phyloP scores from a whole-genome alignment of 2,888 invertebrate species.

The Tortrix viridana region DNA sequence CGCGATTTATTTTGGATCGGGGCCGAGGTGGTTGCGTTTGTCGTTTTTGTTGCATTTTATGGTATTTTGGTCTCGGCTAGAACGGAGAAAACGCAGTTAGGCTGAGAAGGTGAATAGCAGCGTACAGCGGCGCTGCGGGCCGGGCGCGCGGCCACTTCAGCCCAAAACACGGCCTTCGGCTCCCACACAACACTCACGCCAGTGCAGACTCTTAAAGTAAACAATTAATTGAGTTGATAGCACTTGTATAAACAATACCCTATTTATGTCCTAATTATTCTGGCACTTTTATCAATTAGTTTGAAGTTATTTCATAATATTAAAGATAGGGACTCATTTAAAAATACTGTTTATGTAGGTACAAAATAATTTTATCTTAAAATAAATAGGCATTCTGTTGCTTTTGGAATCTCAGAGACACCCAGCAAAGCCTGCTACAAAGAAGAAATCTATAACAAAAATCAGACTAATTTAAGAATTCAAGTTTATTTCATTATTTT shows the following conservation, averaged over 20 bases:
- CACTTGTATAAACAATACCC: conserved; percentile 18
- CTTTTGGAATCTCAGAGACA: too few relatives aligned
- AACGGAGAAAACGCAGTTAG: conserved; percentile 12
- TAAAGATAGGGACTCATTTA: neutral
- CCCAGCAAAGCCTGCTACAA: too few relatives aligned
- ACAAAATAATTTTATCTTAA: too few relatives aligned
- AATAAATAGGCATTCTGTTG: neutral
- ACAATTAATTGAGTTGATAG: neutral
- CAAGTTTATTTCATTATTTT: too few relatives aligned
- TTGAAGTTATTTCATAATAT: neutral
- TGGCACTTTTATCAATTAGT: neutral
- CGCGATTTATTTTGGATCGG: conserved; percentile 68
- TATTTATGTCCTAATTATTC: conserved; percentile 11
- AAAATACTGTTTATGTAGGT: neutral
- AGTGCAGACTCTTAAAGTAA: neutral
- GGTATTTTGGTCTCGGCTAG: conserved; percentile 52
- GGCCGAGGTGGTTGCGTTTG: conserved; percentile 58
- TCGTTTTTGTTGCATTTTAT: conserved; percentile 56
- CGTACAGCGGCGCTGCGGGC: neutral
- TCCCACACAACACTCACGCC: neutral
- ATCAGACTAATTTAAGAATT: too few relatives aligned
- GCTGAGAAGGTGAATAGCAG: neutral
- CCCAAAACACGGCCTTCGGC: neutral
- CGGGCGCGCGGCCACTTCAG: neutral
- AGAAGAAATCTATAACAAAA: too few relatives aligned